Percentiles rank a stretch among this genome's conserved stretches.
These are phyloP conservation scores for Aramus guarauna DNA, from an alignment of 2,113 vertebrate genomes.

Conservation along the genomic window DNA sequence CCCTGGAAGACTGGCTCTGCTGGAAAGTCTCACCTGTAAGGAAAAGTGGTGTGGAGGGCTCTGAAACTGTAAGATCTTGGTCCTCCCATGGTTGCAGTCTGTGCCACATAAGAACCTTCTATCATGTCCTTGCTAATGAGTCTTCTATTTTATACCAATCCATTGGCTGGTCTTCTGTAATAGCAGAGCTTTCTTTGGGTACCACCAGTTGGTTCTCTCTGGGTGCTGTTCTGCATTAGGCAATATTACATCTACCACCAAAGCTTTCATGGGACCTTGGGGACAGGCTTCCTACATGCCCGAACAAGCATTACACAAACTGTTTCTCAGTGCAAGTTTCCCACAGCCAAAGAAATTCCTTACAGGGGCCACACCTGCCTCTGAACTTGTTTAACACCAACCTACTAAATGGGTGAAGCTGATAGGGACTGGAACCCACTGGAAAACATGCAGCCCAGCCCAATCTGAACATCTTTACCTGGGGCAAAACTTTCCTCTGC, in stretches of 20 bases:
- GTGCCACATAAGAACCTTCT: neutral
- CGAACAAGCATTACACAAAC: neutral
- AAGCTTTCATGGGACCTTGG: neutral
- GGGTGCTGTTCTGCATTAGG: neutral
- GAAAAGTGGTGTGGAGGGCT: neutral
- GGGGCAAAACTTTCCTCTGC: neutral
- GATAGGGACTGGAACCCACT: neutral
- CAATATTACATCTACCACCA: neutral
- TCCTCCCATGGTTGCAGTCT: neutral
- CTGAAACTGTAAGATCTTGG: neutral
- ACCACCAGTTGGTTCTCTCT: neutral
- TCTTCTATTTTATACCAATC: neutral
- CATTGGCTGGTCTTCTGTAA: neutral
- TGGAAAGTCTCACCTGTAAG: neutral
- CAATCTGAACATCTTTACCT: slow-evolving; percentile 20
- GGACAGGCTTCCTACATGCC: slow-evolving; percentile 25
- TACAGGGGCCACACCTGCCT: slow-evolving; percentile 25
- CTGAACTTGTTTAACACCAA: slow-evolving; percentile 38
- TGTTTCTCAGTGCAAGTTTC: slow-evolving; percentile 23
- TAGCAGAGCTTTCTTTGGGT: neutral
- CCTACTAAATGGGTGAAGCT: slow-evolving; percentile 8
- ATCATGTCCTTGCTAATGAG: neutral
- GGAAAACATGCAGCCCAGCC: slow-evolving; percentile 35
- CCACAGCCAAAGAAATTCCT: slow-evolving; percentile 62
- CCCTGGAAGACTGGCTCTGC: neutral